Base-by-base conservation (phyloP, 2,113 vertebrate species). In the Dipodomys merriami region DNA sequence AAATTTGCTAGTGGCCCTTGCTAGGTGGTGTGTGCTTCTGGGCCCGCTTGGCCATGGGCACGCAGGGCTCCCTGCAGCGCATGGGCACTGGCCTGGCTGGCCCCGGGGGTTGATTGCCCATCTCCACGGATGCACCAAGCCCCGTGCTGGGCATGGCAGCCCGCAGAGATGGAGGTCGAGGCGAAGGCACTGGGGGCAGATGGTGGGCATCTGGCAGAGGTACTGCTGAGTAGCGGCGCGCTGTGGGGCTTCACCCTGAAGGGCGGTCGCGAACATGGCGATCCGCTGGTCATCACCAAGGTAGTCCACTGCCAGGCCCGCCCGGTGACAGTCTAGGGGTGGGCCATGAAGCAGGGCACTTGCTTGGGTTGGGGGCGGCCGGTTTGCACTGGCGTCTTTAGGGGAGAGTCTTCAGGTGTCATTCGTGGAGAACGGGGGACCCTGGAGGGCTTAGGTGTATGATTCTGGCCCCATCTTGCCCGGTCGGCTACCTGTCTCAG, bases 221-320 rank as follows among this genome's bases (percentile, higher is more conserved):
- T 99, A 60, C 97, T 97, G 84, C 97, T 99, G 60, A 93, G 49
- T 30, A 99, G 99, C 82, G 99, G 99, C 22, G 99, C 99, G 9
- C 99, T 99, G 0, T 99, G 99, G 99, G 99, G 99, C 23, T 99
- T 99, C 94, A 99, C 99, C 0, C 96, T 99, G 27, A 98, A 99
- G 96, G 99, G 99, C 85, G 99, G 99, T 9, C 98, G 98, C 74
- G 99, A 99, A 91, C 99, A 99, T 90, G 97, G 98, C 22, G 99
- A 99, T 90, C 99, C 99, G 12, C 98, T 99, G 76, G 98, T 99
- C 96, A 99, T 99, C 91, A 99, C 99, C 53, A 99, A 99, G 99
- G 99, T 99, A 97, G 79, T 73, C 44, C 25, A 20, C 44, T 39
- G 8, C 46, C 46, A 49, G 78, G 6, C 39, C 33, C 35, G 19